Conservation (phyloP, 2,797 vertebrate species). For the Acanthurus tractus region DNA sequence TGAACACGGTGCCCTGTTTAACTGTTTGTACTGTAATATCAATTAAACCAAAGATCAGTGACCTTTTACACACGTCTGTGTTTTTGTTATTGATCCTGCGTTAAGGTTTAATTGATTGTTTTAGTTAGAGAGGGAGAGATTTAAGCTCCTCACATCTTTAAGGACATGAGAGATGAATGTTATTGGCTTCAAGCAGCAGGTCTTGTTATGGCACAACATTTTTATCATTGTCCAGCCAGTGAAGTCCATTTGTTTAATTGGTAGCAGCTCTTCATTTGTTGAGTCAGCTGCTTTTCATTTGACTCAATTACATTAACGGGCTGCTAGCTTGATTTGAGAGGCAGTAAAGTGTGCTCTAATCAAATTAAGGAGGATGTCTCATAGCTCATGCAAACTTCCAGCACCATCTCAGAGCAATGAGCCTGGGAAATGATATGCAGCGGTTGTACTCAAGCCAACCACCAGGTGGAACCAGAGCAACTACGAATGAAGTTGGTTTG, state of each 20-base stretch:
- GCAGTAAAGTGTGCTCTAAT: slow-evolving; percentile 73
- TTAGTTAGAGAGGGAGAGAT: slow-evolving; percentile 24
- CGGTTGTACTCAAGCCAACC: slow-evolving; percentile 40
- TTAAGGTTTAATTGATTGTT: slow-evolving; percentile 41
- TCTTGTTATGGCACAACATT: slow-evolving; percentile 46
- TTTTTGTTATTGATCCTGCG: slow-evolving; percentile 62
- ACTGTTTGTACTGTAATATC: slow-evolving; percentile 57
- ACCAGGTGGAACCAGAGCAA: slow-evolving; percentile 62
- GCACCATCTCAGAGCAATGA: slow-evolving; percentile 19
- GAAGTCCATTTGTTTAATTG: slow-evolving; percentile 81
- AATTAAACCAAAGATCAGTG: slow-evolving; percentile 77
- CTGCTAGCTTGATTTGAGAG: slow-evolving; percentile 57
- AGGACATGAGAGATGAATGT: slow-evolving; percentile 55
- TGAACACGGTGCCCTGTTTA: slow-evolving; percentile 61
- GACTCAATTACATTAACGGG: slow-evolving; percentile 77
- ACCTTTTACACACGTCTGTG: slow-evolving; percentile 69
- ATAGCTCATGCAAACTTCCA: slow-evolving; percentile 46
- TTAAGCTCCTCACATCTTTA: slow-evolving; percentile 49
- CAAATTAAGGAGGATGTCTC: slow-evolving; percentile 55
- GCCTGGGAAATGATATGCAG: slow-evolving; percentile 1
- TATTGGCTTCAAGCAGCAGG: slow-evolving; percentile 43
- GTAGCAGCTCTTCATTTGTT: slow-evolving; percentile 62
- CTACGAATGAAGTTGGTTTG: neutral
- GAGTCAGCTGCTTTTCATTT: slow-evolving; percentile 74
- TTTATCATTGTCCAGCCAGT: slow-evolving; percentile 53